These are phyloP conservation scores for Chrysina gloriosa DNA, from an alignment of 2,888 invertebrate species.

Conservation along the genomic window DNA sequence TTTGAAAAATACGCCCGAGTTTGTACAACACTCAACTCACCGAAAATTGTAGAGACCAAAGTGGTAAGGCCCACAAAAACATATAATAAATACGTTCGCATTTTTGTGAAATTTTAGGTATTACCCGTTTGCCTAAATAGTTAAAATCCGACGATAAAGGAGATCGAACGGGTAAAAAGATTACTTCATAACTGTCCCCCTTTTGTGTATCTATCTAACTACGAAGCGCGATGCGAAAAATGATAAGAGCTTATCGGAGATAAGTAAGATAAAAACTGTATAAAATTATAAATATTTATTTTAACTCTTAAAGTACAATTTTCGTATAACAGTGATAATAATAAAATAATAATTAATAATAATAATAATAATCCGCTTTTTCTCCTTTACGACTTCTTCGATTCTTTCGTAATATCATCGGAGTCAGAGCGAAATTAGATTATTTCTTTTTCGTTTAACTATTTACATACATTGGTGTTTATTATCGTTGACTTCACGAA, in stretches of 20 bases:
- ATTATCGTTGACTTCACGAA: no score
- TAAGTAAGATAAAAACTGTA: constrained; percentile 33
- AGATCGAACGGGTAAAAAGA: neutral
- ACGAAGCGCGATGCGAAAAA: neutral
- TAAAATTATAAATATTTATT: constrained; percentile 43
- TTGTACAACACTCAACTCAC: constrained; percentile 54
- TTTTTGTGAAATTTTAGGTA: constrained; percentile 59
- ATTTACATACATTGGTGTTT: no score
- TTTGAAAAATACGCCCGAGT: constrained; percentile 42
- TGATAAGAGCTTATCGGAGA: constrained; percentile 41
- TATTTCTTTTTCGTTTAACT: no score
- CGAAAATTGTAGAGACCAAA: constrained; percentile 59
- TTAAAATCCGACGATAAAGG: neutral
- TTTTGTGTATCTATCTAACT: no score
- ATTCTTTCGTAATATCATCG: no score
- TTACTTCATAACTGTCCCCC: constrained; percentile 32
- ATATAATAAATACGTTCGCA: constrained; percentile 71
- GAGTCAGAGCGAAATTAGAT: no score
- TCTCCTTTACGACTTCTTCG: no score
- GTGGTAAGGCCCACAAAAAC: constrained; percentile 65
- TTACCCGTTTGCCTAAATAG: no score
- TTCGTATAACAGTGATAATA: neutral
- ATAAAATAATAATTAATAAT: no score
- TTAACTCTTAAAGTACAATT: constrained; percentile 41
- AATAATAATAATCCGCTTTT: no score